Evolutionary conservation across 2,113 vertebrate genomes (phyloP).

Genomic region (Stegostoma tigrinum): DNA sequence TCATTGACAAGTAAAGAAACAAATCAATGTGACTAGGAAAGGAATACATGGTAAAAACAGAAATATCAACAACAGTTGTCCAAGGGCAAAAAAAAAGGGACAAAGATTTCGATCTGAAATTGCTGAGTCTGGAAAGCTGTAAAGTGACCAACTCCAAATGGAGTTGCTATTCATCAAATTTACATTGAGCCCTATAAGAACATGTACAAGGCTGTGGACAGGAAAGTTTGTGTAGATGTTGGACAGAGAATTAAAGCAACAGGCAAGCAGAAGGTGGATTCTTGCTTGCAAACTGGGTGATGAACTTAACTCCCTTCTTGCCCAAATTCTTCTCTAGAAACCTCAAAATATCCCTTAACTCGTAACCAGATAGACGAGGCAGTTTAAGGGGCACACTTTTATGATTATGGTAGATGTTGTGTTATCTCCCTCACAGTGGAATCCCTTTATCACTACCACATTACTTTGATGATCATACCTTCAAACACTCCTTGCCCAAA

Average conservation of each 20-base stretch:
- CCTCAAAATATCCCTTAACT: not conserved
- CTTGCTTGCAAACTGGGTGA: not conserved
- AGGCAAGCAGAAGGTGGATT: too few species aligned
- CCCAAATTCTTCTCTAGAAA: not conserved
- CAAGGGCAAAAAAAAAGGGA: not conserved
- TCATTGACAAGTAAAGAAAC: not conserved
- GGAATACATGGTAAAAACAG: not conserved
- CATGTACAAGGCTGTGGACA: not conserved
- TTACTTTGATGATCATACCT: not conserved
- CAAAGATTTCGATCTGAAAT: not conserved
- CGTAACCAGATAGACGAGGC: not conserved
- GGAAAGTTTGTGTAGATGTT: not conserved
- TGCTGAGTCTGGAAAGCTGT: not conserved
- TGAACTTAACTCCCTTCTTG: not conserved
- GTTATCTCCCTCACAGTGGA: not conserved
- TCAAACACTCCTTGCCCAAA: not conserved
- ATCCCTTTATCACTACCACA: not conserved
- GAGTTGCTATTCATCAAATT: not conserved
- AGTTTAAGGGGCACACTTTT: not conserved
- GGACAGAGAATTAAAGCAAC: not conserved
- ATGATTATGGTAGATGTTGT: not conserved
- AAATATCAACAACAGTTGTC: not conserved
- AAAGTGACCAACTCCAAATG: not conserved
- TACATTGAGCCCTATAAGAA: not conserved
- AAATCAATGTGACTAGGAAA: not conserved